A percentile compares a stretch with the other conserved stretches of the same genome.
phyloP scores from a whole-genome alignment of 2,113 vertebrate genomes.

The Genyomyrus donnyi region DNA sequence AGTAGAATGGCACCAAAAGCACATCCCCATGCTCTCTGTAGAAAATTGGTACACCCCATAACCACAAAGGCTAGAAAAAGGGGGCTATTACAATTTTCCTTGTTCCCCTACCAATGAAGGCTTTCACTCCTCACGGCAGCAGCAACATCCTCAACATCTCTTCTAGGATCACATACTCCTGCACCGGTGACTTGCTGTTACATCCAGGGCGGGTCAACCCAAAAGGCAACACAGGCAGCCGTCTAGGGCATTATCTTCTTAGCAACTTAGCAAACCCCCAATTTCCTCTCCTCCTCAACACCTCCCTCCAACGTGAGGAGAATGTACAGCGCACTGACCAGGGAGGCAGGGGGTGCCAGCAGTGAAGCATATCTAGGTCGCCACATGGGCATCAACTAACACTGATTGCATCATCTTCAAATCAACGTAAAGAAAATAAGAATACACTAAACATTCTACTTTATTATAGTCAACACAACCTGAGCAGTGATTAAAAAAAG shows the following conservation, averaged over 20 bases:
- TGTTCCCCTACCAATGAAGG: background rate
- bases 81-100: background rate
- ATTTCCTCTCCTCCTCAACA: background rate
- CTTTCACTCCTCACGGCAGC: background rate
- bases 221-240: background rate
- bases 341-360: background rate
- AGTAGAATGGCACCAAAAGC: background rate
- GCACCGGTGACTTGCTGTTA: constrained; percentile 27
- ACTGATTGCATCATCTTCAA: constrained; percentile 17
- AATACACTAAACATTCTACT: constrained; percentile 37
- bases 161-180: constrained; percentile 33
- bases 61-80: background rate
- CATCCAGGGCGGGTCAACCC: background rate
- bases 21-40: background rate
- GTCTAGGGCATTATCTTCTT: background rate
- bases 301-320: background rate
- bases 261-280: background rate
- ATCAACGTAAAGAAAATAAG: constrained; percentile 35
- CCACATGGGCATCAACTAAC: background rate
- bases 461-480: constrained; percentile 37
- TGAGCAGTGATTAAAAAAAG: constrained; percentile 28
- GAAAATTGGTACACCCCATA: constrained; percentile 12
- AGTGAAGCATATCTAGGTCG: background rate
- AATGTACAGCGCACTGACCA: background rate
- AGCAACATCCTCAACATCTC: background rate